Conservation (phyloP, 2,888 invertebrate genomes). For the Drosophila pegasa region DNA sequence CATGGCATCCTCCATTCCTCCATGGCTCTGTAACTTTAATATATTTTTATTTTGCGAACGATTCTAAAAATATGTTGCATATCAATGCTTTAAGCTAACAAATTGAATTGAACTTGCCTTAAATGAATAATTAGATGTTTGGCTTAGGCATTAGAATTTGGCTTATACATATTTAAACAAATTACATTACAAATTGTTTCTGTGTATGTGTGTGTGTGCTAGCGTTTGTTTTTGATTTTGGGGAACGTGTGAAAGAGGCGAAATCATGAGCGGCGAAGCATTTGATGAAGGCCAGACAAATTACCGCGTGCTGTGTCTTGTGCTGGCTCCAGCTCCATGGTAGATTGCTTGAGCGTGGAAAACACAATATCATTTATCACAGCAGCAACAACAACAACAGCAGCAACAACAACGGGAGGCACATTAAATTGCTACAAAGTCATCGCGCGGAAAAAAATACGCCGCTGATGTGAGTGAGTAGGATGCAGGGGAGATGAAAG, state of each 20-base stretch:
- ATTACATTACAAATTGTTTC: constrained; percentile 36
- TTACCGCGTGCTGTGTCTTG: constrained; percentile 39
- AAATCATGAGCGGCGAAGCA: constrained; percentile 26
- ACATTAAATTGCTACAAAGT: constrained; percentile 79
- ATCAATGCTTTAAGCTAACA: background rate
- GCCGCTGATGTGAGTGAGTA: constrained; percentile 38
- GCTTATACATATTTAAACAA: constrained; percentile 21
- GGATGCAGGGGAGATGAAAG: background rate
- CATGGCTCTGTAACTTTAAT: too few relatives aligned
- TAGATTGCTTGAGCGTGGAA: constrained; percentile 39
- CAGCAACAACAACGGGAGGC: constrained; percentile 28
- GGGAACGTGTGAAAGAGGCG: constrained; percentile 8
- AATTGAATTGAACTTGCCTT: background rate
- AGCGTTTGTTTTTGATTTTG: constrained; percentile 10
- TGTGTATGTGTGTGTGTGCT: background rate
- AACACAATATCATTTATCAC: constrained; percentile 71
- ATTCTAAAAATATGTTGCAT: background rate
- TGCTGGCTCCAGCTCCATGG: constrained; percentile 1
- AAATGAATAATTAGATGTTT: constrained; percentile 3
- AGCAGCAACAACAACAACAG: constrained; percentile 22
- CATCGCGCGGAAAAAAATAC: constrained; percentile 52
- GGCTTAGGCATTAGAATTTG: constrained; percentile 1
- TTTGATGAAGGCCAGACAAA: constrained; percentile 68
- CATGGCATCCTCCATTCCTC: too few relatives aligned
- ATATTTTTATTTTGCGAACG: background rate